phyloP scores from a whole-genome alignment of 1,140 invertebrate genomes.

The Pogonomyrmex californicus region DNA sequence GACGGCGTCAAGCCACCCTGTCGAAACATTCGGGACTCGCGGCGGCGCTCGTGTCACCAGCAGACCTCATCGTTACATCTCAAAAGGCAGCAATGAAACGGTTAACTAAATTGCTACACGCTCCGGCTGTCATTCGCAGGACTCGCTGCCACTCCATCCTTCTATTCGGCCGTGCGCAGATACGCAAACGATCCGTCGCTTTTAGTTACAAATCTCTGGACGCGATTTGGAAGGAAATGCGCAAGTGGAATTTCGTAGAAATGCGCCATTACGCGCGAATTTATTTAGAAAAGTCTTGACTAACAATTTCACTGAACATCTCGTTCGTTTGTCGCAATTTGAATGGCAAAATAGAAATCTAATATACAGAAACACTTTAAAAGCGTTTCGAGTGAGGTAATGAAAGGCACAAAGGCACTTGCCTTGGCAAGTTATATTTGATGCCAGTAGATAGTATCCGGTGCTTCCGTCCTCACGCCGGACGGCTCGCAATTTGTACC shows the following conservation, averaged over 20 bases:
- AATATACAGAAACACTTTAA: constrained; percentile 1
- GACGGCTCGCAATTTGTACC: constrained; percentile 83
- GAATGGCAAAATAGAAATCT: neutral
- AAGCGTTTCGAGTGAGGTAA: constrained; percentile 53
- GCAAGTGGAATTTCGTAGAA: neutral
- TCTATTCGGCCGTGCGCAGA: constrained; percentile 26
- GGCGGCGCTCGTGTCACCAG: constrained; percentile 78
- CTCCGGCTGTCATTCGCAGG: constrained; percentile 82
- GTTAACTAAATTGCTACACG: constrained; percentile 85
- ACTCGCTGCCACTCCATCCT: constrained; percentile 32
- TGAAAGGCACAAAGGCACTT: constrained; percentile 36
- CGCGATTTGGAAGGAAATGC: constrained; percentile 8
- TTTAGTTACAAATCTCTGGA: constrained; percentile 53
- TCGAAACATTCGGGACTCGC: constrained; percentile 75
- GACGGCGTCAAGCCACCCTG: constrained; percentile 39
- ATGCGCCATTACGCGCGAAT: neutral
- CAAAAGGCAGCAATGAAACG: constrained; percentile 85
- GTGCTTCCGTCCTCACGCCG: constrained; percentile 62
- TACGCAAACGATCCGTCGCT: constrained; percentile 43
- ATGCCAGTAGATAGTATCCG: constrained; percentile 80
- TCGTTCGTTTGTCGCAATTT: neutral
- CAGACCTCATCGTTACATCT: constrained; percentile 85
- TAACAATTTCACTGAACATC: neutral
- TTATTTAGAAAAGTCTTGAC: neutral
- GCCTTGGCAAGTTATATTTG: constrained; percentile 71